phyloP scores from a whole-genome alignment of 2,888 invertebrate genomes.

The Eulithis prunata region DNA sequence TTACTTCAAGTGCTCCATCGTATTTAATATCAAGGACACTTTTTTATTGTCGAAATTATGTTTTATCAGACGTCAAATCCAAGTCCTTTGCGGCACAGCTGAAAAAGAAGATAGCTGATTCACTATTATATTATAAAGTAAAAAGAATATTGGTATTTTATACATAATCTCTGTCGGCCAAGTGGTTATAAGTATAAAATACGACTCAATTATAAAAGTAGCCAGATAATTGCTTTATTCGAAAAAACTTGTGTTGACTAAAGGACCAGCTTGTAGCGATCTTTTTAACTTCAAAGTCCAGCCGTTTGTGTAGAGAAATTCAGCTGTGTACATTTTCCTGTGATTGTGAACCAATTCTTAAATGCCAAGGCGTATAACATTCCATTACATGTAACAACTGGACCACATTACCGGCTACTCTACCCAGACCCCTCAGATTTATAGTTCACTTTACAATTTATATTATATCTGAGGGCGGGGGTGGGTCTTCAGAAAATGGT shows the following conservation, averaged over 20 bases:
- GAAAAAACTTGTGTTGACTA: no score
- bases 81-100: slow-evolving; percentile 41
- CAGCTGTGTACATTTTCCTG: slow-evolving; percentile 30
- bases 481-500: slow-evolving; percentile 35
- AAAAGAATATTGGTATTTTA: no score
- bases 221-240: no score
- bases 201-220: no score
- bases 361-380: slow-evolving; percentile 73
- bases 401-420: slow-evolving; percentile 54
- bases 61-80: slow-evolving; percentile 58
- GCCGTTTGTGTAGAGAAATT: background rate
- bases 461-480: slow-evolving; percentile 26
- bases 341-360: slow-evolving; percentile 55
- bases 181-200: no score
- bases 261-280: no score
- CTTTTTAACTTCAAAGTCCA: no score
- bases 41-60: slow-evolving; percentile 45
- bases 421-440: slow-evolving; percentile 47
- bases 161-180: no score
- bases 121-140: background rate
- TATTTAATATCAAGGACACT: slow-evolving; percentile 50
- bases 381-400: slow-evolving; percentile 56
- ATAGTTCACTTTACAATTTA: slow-evolving; percentile 27
- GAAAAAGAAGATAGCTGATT: background rate
- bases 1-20: slow-evolving; percentile 2